phyloP scores from a whole-genome alignment of 2,888 invertebrate genomes.

The Synanthedon formicaeformis region DNA sequence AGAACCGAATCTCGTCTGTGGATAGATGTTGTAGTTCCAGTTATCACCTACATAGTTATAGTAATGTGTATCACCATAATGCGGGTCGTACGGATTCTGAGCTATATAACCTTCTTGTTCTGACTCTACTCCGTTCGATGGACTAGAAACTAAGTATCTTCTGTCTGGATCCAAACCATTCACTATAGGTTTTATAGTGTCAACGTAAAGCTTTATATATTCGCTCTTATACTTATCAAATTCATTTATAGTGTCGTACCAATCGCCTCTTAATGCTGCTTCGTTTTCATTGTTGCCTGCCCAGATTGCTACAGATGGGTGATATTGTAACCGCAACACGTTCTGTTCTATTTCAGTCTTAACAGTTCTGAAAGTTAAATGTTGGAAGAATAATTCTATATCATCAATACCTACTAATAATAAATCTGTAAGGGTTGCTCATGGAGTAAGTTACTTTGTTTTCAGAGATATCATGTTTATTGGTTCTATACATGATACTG shows the following conservation, averaged over 20 bases:
- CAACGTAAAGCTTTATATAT: constrained; percentile 86
- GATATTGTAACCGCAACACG: constrained; percentile 83
- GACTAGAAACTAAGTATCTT: constrained; percentile 88
- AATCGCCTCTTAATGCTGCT: constrained; percentile 84
- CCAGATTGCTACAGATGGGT: constrained; percentile 89
- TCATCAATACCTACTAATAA: too few relatives aligned
- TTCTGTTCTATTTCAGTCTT: constrained; percentile 83
- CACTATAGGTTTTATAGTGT: constrained; percentile 77
- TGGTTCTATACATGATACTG: too few relatives aligned
- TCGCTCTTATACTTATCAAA: constrained; percentile 75
- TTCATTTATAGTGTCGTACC: constrained; percentile 74
- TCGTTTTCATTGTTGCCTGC: constrained; percentile 99
- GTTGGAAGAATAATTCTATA: not conserved
- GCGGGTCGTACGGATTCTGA: constrained; percentile 78
- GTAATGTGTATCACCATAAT: constrained; percentile 92
- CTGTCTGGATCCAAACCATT: constrained; percentile 72
- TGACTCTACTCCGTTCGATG: constrained; percentile 85
- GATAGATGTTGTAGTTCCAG: constrained; percentile 84
- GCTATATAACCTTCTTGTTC: constrained; percentile 83
- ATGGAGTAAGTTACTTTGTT: too few relatives aligned
- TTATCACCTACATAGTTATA: constrained; percentile 87
- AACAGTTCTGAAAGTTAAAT: constrained; percentile 69
- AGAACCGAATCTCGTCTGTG: constrained; percentile 88
- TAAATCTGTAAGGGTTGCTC: too few relatives aligned
- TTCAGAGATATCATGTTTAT: too few relatives aligned